Evolutionary conservation across 2,113 vertebrate genomes (phyloP), one percentile per base, ranked within the genome.

Genomic region (Megaleporinus macrocephalus): DNA sequence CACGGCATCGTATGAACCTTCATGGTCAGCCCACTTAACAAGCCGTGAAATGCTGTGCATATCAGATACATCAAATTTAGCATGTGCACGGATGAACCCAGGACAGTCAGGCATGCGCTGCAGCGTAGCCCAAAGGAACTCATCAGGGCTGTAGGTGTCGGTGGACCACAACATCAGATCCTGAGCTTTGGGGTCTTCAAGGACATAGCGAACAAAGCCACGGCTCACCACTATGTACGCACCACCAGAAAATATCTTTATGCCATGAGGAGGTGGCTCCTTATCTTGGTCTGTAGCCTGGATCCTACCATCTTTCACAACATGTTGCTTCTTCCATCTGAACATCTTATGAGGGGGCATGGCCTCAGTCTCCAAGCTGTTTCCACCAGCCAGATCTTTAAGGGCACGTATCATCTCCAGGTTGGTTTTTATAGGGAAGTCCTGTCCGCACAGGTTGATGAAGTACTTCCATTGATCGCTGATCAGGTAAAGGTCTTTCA

Each of bases 391-490:
- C 73, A 97, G 86, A 0, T 85, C 90, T 83, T 91, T 94, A 80
- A 98, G 89, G 26, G 88, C 92, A 79, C 91, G 89, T 76, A 98
- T 92, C 9, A 98, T 96, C 89, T 98, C 97, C 83, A 95, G 85
- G 83, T 98, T 98, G 76, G 96, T 98, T 93, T 98, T 98, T 78
- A 97, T 92, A 18, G 97, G 97, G 73, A 98, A 98, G 89, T 98
- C 97, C 93, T 96, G 94, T 0, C 97, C 97, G 79, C 97, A 98
- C 0, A 97, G 94, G 79, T 98, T 98, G 74, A 98, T 94, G 82
- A 98, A 90, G 83, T 98, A 98, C 75, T 95, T 97, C 97, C 97
- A 98, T 51, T 73, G 85, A 18, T 88, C 27, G 73, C 78, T 77
- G 94, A 80, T 59, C 81, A 85, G 81, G 55, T 95, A 90, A 7